Conservation (phyloP, 2,113 vertebrate species). For the Notechis scutatus region DNA sequence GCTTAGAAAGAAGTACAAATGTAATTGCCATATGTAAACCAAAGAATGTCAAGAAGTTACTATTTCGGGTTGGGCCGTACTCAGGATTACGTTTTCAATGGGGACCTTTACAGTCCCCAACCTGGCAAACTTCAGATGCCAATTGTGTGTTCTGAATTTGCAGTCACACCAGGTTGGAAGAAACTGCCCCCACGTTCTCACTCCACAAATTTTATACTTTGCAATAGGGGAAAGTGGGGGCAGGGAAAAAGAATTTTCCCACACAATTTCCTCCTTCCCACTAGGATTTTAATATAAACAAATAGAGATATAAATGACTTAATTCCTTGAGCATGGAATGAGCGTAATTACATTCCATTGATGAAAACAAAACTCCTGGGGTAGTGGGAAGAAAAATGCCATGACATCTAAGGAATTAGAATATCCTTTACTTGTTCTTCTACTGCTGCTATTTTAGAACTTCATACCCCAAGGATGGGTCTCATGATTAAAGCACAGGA, state of each 20-base stretch:
- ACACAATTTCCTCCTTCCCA: conserved; percentile 61
- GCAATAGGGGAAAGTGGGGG: not conserved
- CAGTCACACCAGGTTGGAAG: not conserved
- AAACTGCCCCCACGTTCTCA: not conserved
- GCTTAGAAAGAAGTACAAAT: conserved; percentile 26
- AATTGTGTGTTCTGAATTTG: not conserved
- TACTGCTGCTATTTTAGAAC: conserved; percentile 25
- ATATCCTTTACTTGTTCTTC: conserved; percentile 27
- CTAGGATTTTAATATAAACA: conserved; percentile 58
- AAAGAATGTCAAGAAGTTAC: conserved; percentile 13
- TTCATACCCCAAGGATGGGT: conserved; percentile 21
- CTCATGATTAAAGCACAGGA: not conserved
- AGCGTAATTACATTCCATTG: conserved; percentile 55
- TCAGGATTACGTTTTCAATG: conserved; percentile 5
- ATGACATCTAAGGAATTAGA: conserved; percentile 27
- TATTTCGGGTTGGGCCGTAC: conserved; percentile 8
- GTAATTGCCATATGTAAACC: conserved; percentile 26
- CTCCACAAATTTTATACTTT: not conserved
- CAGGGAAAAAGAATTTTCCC: conserved; percentile 58
- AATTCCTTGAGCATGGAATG: conserved; percentile 45
- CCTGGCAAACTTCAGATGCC: not conserved
- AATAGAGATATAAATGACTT: conserved; percentile 56
- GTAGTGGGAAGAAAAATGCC: conserved; percentile 32
- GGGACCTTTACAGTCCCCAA: not conserved
- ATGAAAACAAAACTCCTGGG: conserved; percentile 36